Evolutionary conservation across 2,888 invertebrate genomes (phyloP).

Genomic region (Melanostoma scalare): DNA sequence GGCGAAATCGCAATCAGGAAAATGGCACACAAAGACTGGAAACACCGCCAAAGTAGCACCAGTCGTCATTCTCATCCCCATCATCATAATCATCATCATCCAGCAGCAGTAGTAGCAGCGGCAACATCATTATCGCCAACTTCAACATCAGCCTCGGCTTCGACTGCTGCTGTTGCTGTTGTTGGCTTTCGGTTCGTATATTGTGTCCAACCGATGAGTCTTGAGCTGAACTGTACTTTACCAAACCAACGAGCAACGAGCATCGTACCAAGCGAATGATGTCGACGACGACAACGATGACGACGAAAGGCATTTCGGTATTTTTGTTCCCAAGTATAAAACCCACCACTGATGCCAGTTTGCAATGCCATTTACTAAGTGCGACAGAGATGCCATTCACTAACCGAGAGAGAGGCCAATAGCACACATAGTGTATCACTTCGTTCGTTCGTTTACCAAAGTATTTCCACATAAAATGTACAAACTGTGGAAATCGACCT

Average conservation of each 20-base stretch:
- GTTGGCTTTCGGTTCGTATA: constrained; percentile 40
- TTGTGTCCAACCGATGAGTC: constrained; percentile 59
- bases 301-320: constrained; percentile 77
- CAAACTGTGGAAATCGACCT: constrained; percentile 67
- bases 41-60: constrained; percentile 68
- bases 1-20: constrained; percentile 69
- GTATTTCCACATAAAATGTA: constrained; percentile 73
- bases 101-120: constrained; percentile 32
- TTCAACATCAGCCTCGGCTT: constrained; percentile 74
- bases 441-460: constrained; percentile 73
- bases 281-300: constrained; percentile 72
- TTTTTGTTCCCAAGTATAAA: constrained; percentile 73
- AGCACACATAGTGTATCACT: constrained; percentile 73
- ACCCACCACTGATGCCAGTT: constrained; percentile 73
- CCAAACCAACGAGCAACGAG: constrained; percentile 48
- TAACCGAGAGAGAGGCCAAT: constrained; percentile 63
- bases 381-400: constrained; percentile 58
- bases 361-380: constrained; percentile 55
- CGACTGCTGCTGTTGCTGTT: constrained; percentile 64
- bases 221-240: constrained; percentile 71
- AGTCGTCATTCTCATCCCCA: constrained; percentile 57
- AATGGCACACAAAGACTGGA: constrained; percentile 65
- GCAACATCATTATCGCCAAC: constrained; percentile 69
- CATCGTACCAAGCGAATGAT: constrained; percentile 66
- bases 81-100: constrained; percentile 46